Percentiles rank a stretch among this genome's conserved stretches.
Conservation (phyloP, 1,140 invertebrate species). For the Leptonema lineaticorne region DNA sequence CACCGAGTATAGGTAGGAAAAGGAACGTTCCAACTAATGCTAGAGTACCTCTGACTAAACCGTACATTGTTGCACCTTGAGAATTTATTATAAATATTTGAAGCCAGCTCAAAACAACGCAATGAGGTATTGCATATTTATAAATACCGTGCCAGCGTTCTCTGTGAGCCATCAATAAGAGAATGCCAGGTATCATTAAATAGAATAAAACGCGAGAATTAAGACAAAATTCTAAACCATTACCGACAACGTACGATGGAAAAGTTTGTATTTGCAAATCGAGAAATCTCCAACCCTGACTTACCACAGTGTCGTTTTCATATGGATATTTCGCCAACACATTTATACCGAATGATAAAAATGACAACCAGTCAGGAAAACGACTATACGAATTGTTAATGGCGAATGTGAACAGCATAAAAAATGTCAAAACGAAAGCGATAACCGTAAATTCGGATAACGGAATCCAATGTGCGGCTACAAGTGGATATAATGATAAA, state of each 20-base stretch:
- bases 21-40: conserved; percentile 74
- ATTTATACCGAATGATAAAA: conserved; percentile 78
- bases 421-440: conserved; percentile 68
- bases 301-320: conserved; percentile 76
- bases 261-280: conserved; percentile 79
- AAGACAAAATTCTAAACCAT: conserved; percentile 82
- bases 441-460: conserved; percentile 81
- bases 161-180: conserved; percentile 70
- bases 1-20: conserved; percentile 74
- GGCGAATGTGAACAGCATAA: conserved; percentile 73
- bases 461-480: conserved; percentile 74
- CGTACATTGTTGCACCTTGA: conserved; percentile 78
- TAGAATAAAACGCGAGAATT: conserved; percentile 78
- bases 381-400: conserved; percentile 53
- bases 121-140: conserved; percentile 76
- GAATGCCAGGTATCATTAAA: conserved; percentile 70
- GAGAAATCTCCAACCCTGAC: conserved; percentile 75
- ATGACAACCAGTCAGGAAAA: conserved; percentile 67
- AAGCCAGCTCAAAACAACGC: conserved; percentile 83
- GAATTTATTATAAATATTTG: conserved; percentile 78
- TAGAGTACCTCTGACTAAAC: conserved; percentile 72
- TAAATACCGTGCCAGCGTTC: conserved; percentile 78
- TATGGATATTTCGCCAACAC: conserved; percentile 83
- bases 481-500: conserved; percentile 73
- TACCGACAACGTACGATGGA: conserved; percentile 75